Evolutionary conservation across 92 coral and sea anemone genomes (phyloP), one percentile per base, ranked within the genome.

Genomic region (Umimayanthus chanpuru): DNA sequence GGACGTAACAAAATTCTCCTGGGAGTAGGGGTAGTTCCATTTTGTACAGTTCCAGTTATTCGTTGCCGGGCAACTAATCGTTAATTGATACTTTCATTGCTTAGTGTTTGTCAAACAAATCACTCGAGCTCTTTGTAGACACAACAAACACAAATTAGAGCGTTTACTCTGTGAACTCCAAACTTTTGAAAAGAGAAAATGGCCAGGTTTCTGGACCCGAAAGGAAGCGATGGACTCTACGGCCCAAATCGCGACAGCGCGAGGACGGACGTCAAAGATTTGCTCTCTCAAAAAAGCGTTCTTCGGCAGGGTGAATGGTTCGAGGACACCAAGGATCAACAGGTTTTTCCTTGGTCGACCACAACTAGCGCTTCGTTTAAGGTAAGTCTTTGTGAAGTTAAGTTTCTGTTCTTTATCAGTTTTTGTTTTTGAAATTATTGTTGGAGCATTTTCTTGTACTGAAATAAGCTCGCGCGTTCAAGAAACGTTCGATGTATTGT

Each of bases 161-260:
- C 44, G 87, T 68, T 68, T 67, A 83, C 77, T 83, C 71, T 67
- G 29, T 81, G 66, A 11, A 39, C 40, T 81, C 41, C n/a, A 67
- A 29, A 44, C n/a, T 3, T 61, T 61, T 20, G 7, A 5, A 61
- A 5, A 61, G 9, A 5, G 26, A 53, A 84, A 28, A 77, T 75
- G 82, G 38, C 89, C 73, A 64, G 65, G 67, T 88, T 53, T 36
- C 38, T 88, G 67, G 81, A 81, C 73, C 89, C 70, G 41, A 66
- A 47, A 36, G 81, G 86, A 39, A 83, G 86, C 39, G 72, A 85
- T 7, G 93, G 81, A 78, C 87, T 96, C 14, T 96, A 96, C 86
- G 98, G 98, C 5, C 98, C 98, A 1, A 79, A 68, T 65, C 91
- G 98, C 76, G 64, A 88, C 30, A 94, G 91, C 85, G 96, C 98